Evolutionary conservation across 1,140 invertebrate genomes (phyloP), one percentile per base, ranked within the genome.

Genomic region (Macrobrachium nipponense): DNA sequence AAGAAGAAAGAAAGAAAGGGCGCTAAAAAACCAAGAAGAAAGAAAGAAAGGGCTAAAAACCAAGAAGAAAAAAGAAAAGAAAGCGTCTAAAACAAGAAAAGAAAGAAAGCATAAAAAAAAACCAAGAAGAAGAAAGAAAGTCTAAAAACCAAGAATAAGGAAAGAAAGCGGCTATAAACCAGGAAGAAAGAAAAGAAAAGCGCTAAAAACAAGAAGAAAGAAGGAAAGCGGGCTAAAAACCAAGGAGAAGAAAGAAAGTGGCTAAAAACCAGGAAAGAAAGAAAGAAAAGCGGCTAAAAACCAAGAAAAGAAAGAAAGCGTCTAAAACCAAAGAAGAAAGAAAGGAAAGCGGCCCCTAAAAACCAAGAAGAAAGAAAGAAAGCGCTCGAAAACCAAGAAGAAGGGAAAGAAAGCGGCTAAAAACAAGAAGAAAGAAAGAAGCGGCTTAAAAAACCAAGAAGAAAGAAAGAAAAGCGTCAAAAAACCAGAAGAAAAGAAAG

Each of bases 1-100:
- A n/a, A 80, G 79, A 80, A 61, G n/a, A 68, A 61, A 58, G 51
- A 80, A 43, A 68, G 64, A 66, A 60, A 80, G 79, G 23, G 36
- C 4, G n/a, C 27, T 36, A 4, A 1, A 36, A 36, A 36, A 36
- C 27, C 27, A 51, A 43, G n/a, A 80, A 59, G 59, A 80, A 60
- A 80, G 78, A 66, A 36, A 66, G 78, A 80, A 60, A n/a, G n/a
- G n/a, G n/a, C n/a, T n/a, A n/a, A n/a, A n/a, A n/a, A n/a, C n/a
- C n/a, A n/a, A n/a, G n/a, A n/a, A n/a, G n/a, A 3, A 36, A 6
- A n/a, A 15, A 23, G 18, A n/a, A 73, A 23, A 23, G 70, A 73
- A 2, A 36, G 27, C 15, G 18, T 15, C 15, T 14, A 15, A 59
- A 36, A 62, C 44, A 62, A 36, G 14, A 59, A 62, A 62, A 14